phyloP scores from a whole-genome alignment of 2,888 invertebrate genomes.

The Drosophila helvetica region DNA sequence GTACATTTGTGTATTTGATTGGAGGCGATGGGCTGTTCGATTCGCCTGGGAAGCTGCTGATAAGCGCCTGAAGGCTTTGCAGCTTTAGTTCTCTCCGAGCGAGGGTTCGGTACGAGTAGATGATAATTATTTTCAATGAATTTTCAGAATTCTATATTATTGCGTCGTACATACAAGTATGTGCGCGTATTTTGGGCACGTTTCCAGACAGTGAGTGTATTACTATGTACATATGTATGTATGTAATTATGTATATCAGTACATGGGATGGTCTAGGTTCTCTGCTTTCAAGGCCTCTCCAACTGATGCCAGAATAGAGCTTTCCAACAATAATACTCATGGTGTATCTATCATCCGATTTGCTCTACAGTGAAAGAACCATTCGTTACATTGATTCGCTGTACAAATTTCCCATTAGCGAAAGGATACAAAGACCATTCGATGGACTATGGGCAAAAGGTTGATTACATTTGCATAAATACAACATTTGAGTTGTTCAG shows the following conservation, averaged over 20 bases:
- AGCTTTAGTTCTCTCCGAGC: constrained; percentile 11
- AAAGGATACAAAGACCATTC: too few relatives aligned
- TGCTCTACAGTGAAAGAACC: too few relatives aligned
- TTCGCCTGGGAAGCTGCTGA: constrained; percentile 3
- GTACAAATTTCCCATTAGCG: too few relatives aligned
- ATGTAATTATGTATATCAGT: not conserved
- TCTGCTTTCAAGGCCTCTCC: too few relatives aligned
- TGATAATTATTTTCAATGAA: constrained; percentile 20
- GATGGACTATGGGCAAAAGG: too few relatives aligned
- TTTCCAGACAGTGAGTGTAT: constrained; percentile 3
- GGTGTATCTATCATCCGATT: too few relatives aligned
- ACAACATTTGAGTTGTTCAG: too few relatives aligned
- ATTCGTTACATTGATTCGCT: too few relatives aligned
- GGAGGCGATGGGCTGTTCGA: constrained; percentile 8
- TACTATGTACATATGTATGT: not conserved
- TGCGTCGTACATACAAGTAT: constrained; percentile 15
- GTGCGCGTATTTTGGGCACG: constrained; percentile 9
- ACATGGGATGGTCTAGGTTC: not conserved
- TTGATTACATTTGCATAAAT: too few relatives aligned
- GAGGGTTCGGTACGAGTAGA: not conserved
- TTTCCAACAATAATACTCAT: too few relatives aligned
- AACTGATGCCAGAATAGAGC: too few relatives aligned
- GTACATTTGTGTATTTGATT: not conserved
- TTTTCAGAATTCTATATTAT: constrained; percentile 14
- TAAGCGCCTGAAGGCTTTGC: constrained; percentile 10